These are phyloP conservation scores for Atherinosoma microstoma DNA, from an alignment of 2,797 vertebrate species.

Conservation along the genomic window DNA sequence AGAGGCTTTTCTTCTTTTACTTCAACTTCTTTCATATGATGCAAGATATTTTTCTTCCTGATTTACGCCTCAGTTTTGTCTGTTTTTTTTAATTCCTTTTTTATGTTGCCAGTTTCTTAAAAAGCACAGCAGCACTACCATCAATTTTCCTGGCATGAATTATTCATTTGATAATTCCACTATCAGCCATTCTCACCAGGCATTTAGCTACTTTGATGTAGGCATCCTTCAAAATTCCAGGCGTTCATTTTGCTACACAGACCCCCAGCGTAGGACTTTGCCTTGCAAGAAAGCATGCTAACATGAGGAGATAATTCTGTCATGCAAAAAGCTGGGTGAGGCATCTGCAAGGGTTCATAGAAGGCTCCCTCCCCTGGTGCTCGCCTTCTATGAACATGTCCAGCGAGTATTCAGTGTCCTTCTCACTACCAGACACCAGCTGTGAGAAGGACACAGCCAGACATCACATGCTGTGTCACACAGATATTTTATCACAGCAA, in stretches of 20 bases:
- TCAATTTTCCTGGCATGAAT: conserved; percentile 63
- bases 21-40: conserved; percentile 6
- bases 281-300: conserved; percentile 12
- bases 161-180: conserved; percentile 70
- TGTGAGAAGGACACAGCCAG: conserved; percentile 41
- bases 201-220: conserved; percentile 60
- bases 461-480: conserved; percentile 57
- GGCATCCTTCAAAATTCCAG: conserved; percentile 44
- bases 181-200: conserved; percentile 60
- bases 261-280: conserved; percentile 4
- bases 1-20: conserved; percentile 1
- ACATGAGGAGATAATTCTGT: conserved; percentile 13
- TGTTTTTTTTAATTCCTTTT: conserved; percentile 45
- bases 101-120: conserved; percentile 66
- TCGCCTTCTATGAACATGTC: conserved; percentile 47
- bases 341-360: conserved; percentile 33
- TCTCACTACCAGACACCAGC: conserved; percentile 58
- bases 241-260: conserved; percentile 26
- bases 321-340: conserved; percentile 33
- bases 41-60: conserved; percentile 7
- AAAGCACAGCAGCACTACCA: conserved; percentile 52
- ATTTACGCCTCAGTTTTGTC: conserved; percentile 41
- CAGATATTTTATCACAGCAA: conserved; percentile 47
- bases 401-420: conserved; percentile 53
- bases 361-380: conserved; percentile 34